phyloP scores from a whole-genome alignment of 1,140 invertebrate genomes.

The Drosophila bocqueti region DNA sequence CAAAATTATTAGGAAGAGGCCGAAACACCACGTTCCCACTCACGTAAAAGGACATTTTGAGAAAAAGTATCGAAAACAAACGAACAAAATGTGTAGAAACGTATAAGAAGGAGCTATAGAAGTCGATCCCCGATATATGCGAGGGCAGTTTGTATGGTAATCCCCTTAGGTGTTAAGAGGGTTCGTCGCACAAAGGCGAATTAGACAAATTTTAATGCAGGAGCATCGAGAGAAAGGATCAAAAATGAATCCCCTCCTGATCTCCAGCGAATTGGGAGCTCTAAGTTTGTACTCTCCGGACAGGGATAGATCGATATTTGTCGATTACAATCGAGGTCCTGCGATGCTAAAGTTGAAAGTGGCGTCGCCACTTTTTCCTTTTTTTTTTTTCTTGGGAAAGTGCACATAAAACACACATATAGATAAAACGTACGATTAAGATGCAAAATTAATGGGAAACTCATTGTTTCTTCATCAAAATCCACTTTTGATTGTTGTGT shows the following conservation, averaged over 20 bases:
- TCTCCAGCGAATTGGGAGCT: conserved; percentile 2
- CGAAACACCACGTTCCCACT: conserved; percentile 26
- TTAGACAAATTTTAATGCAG: conserved; percentile 63
- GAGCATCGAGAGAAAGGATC: conserved; percentile 14
- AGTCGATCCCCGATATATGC: conserved; percentile 19
- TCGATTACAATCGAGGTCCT: conserved; percentile 2
- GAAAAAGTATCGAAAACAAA: conserved; percentile 7
- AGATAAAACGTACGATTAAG: conserved; percentile 23
- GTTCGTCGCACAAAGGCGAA: conserved; percentile 33
- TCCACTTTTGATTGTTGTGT: conserved; percentile 61
- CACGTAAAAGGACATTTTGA: conserved; percentile 7
- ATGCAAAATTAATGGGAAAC: conserved; percentile 31
- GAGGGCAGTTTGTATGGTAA: conserved; percentile 18
- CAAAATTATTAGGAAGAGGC: conserved; percentile 59
- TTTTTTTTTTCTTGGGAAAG: conserved; percentile 16
- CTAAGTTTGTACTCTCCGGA: background rate
- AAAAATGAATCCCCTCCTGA: background rate
- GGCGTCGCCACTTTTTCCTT: conserved; percentile 2
- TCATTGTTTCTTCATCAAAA: conserved; percentile 32
- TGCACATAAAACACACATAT: conserved; percentile 23
- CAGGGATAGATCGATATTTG: background rate
- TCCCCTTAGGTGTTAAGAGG: conserved; percentile 51
- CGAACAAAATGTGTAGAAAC: conserved; percentile 17
- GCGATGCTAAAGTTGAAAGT: conserved; percentile 7
- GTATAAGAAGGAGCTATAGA: conserved; percentile 15